phyloP scores from a whole-genome alignment of 2,888 invertebrate species.

The Malacosoma neustria region DNA sequence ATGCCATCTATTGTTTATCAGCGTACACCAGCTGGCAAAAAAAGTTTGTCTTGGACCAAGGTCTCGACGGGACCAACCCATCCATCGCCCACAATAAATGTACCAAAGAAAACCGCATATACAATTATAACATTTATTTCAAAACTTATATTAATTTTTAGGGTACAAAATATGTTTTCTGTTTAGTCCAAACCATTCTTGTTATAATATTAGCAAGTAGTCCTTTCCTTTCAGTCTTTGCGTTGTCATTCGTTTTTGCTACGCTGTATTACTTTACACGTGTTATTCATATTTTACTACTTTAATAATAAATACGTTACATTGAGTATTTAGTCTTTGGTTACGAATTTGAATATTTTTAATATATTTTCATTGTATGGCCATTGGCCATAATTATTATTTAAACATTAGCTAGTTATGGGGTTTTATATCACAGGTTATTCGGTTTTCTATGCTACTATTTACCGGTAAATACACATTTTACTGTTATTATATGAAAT shows the following conservation, averaged over 20 bases:
- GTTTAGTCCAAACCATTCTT: constrained; percentile 9
- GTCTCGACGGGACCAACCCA: background rate
- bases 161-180: constrained; percentile 38
- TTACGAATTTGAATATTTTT: background rate
- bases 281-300: background rate
- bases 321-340: background rate
- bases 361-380: background rate
- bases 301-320: background rate
- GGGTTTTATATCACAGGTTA: background rate
- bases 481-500: background rate
- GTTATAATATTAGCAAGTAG: constrained; percentile 5
- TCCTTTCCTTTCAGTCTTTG: constrained; percentile 20
- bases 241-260: constrained; percentile 1
- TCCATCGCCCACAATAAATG: background rate
- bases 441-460: too few species aligned
- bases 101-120: constrained; percentile 12
- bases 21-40: background rate
- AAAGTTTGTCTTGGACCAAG: too few species aligned
- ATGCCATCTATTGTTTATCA: background rate
- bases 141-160: constrained; percentile 36
- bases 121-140: constrained; percentile 45
- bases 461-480: background rate
- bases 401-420: background rate
- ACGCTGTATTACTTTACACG: background rate
- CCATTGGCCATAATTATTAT: background rate